A percentile compares a stretch with the other conserved stretches of the same genome.
Evolutionary conservation across 2,888 invertebrate genomes (phyloP).

Genomic region (Tanaodytes sp.): DNA sequence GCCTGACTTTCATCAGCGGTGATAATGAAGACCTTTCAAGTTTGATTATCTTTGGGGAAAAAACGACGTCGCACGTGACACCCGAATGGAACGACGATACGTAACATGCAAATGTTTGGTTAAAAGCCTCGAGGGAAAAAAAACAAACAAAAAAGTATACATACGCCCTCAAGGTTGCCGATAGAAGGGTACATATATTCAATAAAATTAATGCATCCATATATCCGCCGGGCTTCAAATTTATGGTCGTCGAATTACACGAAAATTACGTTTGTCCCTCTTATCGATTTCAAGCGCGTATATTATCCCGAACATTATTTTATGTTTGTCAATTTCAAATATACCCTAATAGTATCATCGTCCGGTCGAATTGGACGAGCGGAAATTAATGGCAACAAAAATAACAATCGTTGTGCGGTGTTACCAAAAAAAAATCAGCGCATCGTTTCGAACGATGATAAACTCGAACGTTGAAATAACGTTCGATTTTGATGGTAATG

Average conservation of each 20-base stretch:
- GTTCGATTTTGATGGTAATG: too few species aligned
- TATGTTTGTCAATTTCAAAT: slow-evolving; percentile 50
- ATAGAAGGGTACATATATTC: slow-evolving; percentile 33
- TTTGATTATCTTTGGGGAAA: slow-evolving; percentile 18
- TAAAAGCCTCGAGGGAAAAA: slow-evolving; percentile 2
- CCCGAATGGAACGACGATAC: slow-evolving; percentile 10
- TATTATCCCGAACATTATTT: slow-evolving; percentile 46
- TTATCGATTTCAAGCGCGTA: slow-evolving; percentile 42
- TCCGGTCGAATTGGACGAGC: slow-evolving; percentile 10
- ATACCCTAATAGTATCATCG: slow-evolving; percentile 38
- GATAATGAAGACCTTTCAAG: too few species aligned
- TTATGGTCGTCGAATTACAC: slow-evolving; percentile 38
- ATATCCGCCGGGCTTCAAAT: slow-evolving; percentile 38
- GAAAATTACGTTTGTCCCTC: slow-evolving; percentile 35
- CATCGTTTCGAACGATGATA: too few species aligned
- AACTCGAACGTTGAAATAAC: too few species aligned
- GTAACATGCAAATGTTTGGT: slow-evolving; percentile 25
- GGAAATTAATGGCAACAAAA: slow-evolving; percentile 40
- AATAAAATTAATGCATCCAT: slow-evolving; percentile 39
- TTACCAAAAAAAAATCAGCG: too few species aligned
- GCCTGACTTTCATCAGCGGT: too few species aligned
- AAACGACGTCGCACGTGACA: slow-evolving; percentile 12
- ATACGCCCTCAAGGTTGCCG: slow-evolving; percentile 23
- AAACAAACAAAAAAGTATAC: slow-evolving; percentile 1
- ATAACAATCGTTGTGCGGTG: too few species aligned